Base-by-base conservation (phyloP, 2,113 vertebrate genomes). In the Nematolebias whitei region DNA sequence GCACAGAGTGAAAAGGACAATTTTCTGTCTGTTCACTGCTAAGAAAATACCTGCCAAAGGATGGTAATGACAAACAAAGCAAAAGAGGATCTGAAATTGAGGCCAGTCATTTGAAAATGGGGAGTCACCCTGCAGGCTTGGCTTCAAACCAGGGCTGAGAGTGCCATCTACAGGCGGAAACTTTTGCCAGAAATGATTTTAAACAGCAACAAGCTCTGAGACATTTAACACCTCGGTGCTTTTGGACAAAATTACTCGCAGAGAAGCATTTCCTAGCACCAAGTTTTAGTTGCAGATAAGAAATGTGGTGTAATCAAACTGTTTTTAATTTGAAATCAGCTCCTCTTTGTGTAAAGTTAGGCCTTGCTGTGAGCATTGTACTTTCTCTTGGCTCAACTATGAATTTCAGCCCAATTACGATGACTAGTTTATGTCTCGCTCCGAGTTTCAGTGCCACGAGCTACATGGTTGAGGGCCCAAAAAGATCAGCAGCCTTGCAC, bases 161-260 rank as follows among this genome's bases (percentile, higher is more conserved):
- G 84, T 76, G 84, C 88, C 90, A 90, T 88, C 90, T 91, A 83
- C 85, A 90, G 89, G 89, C 68, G 22, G 84, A 76, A 66, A 24
- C 43, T 29, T 53, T 73, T n/a, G 18, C 68, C 39, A 49, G 40
- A 62, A 41, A 68, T 47, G 54, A 62, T 54, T 47, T 48, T n/a
- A 60, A 29, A 48, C 62, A 58, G 32, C 16, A 39, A 51, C 22
- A 54, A 38, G 57, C 26, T 35, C 58, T 65, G 38, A 72, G 19
- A 74, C 61, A 53, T 48, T 22, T 29, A 29, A 29, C 26, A 29
- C 26, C 32, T 53, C 43, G 38, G 22, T 52, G 43, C 11, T 35
- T 62, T 47, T 62, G 35, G 2, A 23, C 45, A 62, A 76, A 26
- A 52, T 22, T 5, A 18, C 18, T 58, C 13, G 26, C 32, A 60